Base-by-base conservation (phyloP, 2,888 invertebrate genomes). In the Eristalis arbustorum region DNA sequence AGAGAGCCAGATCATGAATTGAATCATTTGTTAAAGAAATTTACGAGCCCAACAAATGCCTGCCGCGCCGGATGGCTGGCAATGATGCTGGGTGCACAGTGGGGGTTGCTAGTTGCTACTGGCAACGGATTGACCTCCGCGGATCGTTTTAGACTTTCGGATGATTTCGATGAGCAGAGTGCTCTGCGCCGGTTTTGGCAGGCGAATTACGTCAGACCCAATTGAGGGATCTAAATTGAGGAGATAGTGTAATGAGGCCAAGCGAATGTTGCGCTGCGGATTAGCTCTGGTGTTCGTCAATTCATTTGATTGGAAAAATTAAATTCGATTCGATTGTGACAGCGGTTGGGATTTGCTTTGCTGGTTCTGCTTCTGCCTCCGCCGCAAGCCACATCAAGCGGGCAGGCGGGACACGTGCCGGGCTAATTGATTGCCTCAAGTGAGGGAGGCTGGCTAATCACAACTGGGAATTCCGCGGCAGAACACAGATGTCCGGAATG, bases 1-100 rank as follows among this genome's bases (percentile, higher is more conserved):
- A 8, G 74, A 82, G 49, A 82, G 64, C 74, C 73, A 69, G 61
- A 82, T 77, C 64, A 73, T 82, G 82, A 87, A 87, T 87, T 78
- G 49, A 82, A 87, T 87, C 74, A 87, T 82, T 82, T 87, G 85
- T 82, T 82, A 57, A 62, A 49, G 49, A 82, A 78, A 82, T 87
- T 82, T 82, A 87, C 78, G 85, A 87, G 67, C 62, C 78, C 42
- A 82, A 72, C 76, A 75, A 75, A 83, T 64, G 69, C 34, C 25
- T 22, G 22, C 63, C 63, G 62, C 25, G 5, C 31, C 31, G 31
- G 2, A 25, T n/a, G 31, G 49, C 14, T 63, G 14, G 57, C 14
- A 40, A 10, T 76, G 57, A n/a, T n/a, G n/a, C n/a, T n/a, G n/a
- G n/a, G 28, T 63, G 31, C 64, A 61, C 40, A 34, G 74, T 42